Evolutionary conservation across 2,797 vertebrate species (phyloP), one percentile per base, ranked within the genome.

Genomic region (Nyctibius grandis): DNA sequence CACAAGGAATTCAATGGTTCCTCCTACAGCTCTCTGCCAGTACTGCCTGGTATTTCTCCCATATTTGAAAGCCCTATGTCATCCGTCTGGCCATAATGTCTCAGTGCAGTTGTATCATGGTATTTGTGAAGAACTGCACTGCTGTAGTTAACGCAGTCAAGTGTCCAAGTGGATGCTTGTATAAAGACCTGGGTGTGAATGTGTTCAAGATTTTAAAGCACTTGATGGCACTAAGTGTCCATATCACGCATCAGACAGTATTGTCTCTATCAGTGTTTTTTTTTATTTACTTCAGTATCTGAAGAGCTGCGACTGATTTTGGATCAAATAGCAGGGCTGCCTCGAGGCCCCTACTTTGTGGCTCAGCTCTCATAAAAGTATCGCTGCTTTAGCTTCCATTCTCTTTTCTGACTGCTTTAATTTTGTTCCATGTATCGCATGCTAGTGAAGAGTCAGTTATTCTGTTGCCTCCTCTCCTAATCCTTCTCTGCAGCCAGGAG

Each of bases 21-120:
- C 36, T 70, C 60, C 54, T 47, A 6, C 57, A 67, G n/a, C 47
- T 31, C 6, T 2, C 36, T 63, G 31, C 28, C 28, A 2, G 48
- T 5, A 11, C 59, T 44, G 34, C 54, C 61, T 9, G 2, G 18
- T 11, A 10, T 29, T 17, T 38, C 8, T 8, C 22, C 34, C 11
- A 5, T 5, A 21, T 18, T 36, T 53, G 38, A 67, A 77, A 68
- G 48, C 31, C 59, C 31, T 9, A 1, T 5, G 8, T 11, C 51
- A 61, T 12, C 51, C 2, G 0, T 18, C 56, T 8, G 34, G 10
- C 33, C 5, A 0, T 13, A 18, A n/a, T 1, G 2, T 25, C 68
- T 65, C 51, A 11, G 22, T 7, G 25, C 51, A 54, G 29, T 10
- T 16, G 26, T 18, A 36, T 26, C 33, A n/a, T 2, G 1, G 26